phyloP scores from a whole-genome alignment of 2,888 invertebrate genomes.

The Sipha maydis region DNA sequence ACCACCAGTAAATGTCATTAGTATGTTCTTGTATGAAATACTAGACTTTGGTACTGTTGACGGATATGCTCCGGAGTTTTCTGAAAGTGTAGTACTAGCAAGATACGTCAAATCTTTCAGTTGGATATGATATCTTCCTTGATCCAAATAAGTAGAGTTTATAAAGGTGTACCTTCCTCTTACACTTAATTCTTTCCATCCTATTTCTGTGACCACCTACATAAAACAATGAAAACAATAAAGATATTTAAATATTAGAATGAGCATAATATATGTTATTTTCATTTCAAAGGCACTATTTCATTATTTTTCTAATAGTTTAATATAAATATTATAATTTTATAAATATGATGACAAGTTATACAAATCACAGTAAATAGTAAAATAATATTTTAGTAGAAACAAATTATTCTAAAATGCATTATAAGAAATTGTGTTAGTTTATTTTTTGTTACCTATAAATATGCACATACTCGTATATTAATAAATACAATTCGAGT shows the following conservation, averaged over 20 bases:
- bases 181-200: constrained; percentile 63
- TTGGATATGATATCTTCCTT: constrained; percentile 51
- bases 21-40: constrained; percentile 41
- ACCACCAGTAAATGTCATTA: constrained; percentile 30
- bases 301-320: neutral
- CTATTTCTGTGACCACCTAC: constrained; percentile 51
- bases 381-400: too few species aligned
- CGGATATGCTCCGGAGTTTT: constrained; percentile 35
- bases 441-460: too few species aligned
- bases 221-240: neutral
- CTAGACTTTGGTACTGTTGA: constrained; percentile 47
- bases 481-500: too few species aligned
- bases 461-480: too few species aligned
- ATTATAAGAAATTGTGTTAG: too few species aligned
- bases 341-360: too few species aligned
- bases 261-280: neutral
- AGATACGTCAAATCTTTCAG: constrained; percentile 41
- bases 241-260: neutral
- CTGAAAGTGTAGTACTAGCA: constrained; percentile 37
- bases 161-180: constrained; percentile 81
- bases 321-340: too few species aligned
- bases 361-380: too few species aligned
- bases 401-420: too few species aligned
- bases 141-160: constrained; percentile 71
- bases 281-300: neutral